Base-by-base conservation (phyloP, 2,113 vertebrate species). In the Campylorhamphus procurvoides region DNA sequence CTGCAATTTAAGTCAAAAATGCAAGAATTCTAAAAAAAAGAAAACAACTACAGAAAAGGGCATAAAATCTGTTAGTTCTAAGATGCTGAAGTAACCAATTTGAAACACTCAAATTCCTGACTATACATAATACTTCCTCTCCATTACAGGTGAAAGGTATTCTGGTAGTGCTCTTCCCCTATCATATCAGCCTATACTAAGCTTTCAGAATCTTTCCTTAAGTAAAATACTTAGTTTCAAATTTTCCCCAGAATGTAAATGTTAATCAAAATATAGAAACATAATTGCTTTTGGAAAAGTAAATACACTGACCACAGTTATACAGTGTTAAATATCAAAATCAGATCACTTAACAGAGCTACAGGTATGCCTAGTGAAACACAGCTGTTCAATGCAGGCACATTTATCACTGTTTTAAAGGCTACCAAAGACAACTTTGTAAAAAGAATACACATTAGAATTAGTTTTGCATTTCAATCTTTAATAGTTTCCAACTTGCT, bases 151-250 rank as follows among this genome's bases (percentile, higher is more conserved):
- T 31, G 28, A 80, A 86, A 40, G 14, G 25, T 10, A 89, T 23
- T 84, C 52, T 58, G 19, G 31, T 4, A 89, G 12, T 1, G 5
- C 14, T 60, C 35, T 55, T 81, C 3, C 18, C 9, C 25, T 62
- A n/a, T 9, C 0, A 0, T 5, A 81, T 13, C 8, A 52, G 10
- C 39, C 39, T 59, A 63, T 73, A 67, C 24, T 46, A n/a, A n/a
- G 59, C 22, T 91, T 87, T 81, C 5, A 25, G 15, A 39, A 53
- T 25, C 47, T 35, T 33, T 69, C 40, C 27, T 69, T 12, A 62
- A 53, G 19, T 46, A 73, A 77, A 92, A 50, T 6, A 74, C 20
- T 76, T 55, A 10, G 24, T 39, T 60, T 56, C 33, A 47, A 46
- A 40, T 44, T 59, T 73, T 77, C 24, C 15, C 44, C 44, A n/a